Evolutionary conservation across 2,888 invertebrate species (phyloP).

Genomic region (Eupithecia centaureata): DNA sequence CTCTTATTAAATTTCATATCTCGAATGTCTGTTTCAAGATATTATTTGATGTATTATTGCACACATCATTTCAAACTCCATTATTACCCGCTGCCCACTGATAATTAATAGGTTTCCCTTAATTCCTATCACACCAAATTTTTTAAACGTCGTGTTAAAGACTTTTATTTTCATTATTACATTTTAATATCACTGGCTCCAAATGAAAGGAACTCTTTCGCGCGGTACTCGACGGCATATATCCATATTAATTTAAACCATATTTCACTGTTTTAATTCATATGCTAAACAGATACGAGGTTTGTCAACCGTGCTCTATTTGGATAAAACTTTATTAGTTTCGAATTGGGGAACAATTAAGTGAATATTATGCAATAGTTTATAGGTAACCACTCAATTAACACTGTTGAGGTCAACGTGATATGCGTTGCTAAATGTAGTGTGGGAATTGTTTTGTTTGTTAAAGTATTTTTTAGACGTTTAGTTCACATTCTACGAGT

Average conservation of each 20-base stretch:
- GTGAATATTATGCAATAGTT: neutral
- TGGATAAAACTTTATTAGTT: constrained; percentile 57
- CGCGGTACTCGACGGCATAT: constrained; percentile 76
- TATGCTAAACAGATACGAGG: constrained; percentile 89
- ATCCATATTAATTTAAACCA: constrained; percentile 90
- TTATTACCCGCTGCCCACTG: neutral
- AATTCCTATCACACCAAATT: neutral
- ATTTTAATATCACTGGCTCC: neutral
- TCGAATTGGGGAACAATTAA: constrained; percentile 29
- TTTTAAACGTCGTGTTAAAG: neutral
- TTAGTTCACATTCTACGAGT: neutral
- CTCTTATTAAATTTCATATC: neutral
- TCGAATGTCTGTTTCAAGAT: neutral
- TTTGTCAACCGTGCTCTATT: constrained; percentile 76
- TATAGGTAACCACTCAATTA: neutral
- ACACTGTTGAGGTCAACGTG: neutral
- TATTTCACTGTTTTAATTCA: constrained; percentile 92
- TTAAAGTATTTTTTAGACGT: neutral
- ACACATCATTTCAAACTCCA: too few relatives aligned
- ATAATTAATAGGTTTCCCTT: too few relatives aligned
- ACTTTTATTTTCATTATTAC: neutral
- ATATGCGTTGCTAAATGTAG: neutral
- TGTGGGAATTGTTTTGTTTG: neutral
- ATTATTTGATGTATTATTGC: neutral
- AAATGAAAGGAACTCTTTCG: constrained; percentile 48